Base-by-base conservation (phyloP, 2,888 invertebrate species). In the Meliscaeva auricollis region DNA sequence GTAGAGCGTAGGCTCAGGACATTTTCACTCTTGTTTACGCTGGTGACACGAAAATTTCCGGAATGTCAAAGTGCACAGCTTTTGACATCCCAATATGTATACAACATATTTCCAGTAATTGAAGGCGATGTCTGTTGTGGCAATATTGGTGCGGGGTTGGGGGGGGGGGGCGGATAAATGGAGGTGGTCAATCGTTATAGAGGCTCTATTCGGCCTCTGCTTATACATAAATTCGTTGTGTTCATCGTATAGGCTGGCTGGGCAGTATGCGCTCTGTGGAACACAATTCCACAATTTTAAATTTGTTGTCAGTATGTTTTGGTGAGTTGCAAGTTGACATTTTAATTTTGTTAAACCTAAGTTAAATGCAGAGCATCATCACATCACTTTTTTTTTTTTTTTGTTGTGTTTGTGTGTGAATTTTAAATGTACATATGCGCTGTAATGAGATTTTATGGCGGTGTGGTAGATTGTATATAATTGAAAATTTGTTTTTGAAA, bases 11-110 rank as follows among this genome's bases (percentile, higher is more conserved):
- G 64, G 66, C 52, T 52, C 44, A 26, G 35, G 11, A 38, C 30
- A 64, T 56, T 48, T 73, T 73, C 79, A 44, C 32, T 64, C 46
- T 68, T 68, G 66, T 73, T 66, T 73, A 66, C 66, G 66, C 15
- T 60, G 35, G 64, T 68, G 73, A 60, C 58, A 79, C 17, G 68
- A 9, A 54, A 52, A 74, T 62, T 74, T 80, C 32, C 30, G 41
- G 52, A 62, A 69, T 74, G 60, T 74, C 74, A 80, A 74, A 80
- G 68, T 35, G 60, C 80, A 74, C 35, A 52, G 44, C 68, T 80
- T 73, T 62, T 74, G 68, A 74, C 80, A 69, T 74, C 26, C 26
- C 68, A 68, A 80, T 74, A 60, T 66, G 35, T 66, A 66, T 38
- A 60, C 66, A 66, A 66, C 66, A 66, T 66, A 66, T 69, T 74